phyloP scores from a whole-genome alignment of 2,113 vertebrate genomes.

The Cettia cetti region DNA sequence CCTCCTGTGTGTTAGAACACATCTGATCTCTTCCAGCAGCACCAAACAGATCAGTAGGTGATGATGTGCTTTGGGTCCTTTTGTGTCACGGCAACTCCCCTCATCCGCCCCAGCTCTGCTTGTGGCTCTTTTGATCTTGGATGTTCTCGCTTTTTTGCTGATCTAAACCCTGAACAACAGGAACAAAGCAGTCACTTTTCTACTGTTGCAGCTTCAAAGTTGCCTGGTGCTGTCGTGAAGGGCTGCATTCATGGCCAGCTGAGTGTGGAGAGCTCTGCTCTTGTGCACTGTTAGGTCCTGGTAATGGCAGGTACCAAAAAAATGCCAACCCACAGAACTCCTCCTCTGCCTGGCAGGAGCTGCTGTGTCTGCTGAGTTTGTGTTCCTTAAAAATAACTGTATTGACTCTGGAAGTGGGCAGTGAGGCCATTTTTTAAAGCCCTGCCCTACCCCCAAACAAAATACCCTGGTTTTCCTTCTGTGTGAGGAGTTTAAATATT shows the following conservation, averaged over 20 bases:
- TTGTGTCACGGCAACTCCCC: not conserved
- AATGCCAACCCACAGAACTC: not conserved
- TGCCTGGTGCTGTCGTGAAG: not conserved
- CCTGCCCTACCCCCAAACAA: not conserved
- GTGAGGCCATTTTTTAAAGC: not conserved
- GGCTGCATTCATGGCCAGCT: not conserved
- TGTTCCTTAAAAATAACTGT: not conserved
- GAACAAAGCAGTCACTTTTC: not conserved
- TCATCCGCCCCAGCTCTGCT: not conserved
- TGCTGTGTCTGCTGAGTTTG: not conserved
- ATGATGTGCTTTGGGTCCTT: not conserved
- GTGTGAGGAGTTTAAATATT: not conserved
- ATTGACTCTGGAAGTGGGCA: not conserved
- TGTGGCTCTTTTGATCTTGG: constrained; percentile 43
- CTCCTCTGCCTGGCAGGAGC: not conserved
- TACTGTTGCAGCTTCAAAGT: not conserved
- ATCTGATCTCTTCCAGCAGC: not conserved
- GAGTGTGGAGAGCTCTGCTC: not conserved
- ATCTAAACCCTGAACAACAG: not conserved
- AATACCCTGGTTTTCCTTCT: not conserved
- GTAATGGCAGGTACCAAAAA: not conserved
- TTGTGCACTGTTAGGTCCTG: not conserved
- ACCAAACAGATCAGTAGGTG: not conserved
- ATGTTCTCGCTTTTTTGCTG: not conserved
- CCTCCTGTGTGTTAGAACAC: not conserved